phyloP scores from a whole-genome alignment of 2,888 invertebrate genomes.

The Augiades crinisus region DNA sequence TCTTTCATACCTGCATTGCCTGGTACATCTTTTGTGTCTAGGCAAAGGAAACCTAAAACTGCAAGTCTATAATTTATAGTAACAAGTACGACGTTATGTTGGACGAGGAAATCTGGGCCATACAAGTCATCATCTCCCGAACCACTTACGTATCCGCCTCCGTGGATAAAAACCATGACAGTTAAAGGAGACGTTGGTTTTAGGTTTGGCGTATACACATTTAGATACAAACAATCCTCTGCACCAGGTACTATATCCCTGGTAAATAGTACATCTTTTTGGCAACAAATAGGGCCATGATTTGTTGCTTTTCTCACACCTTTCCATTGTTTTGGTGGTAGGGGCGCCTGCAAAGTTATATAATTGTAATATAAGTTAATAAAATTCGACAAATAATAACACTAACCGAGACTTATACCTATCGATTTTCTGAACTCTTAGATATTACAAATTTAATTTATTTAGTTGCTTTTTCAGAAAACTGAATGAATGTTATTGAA shows the following conservation, averaged over 20 bases:
- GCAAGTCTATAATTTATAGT: conserved; percentile 58
- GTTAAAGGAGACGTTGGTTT: conserved; percentile 39
- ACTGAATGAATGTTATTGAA: no score
- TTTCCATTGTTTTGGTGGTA: conserved; percentile 45
- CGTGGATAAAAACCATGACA: no score
- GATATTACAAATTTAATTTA: no score
- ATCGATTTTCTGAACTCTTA: no score
- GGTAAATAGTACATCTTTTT: conserved; percentile 42
- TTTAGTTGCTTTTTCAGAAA: no score
- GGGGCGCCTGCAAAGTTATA: conserved; percentile 40
- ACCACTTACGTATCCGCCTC: conserved; percentile 42
- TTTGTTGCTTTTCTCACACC: conserved; percentile 49
- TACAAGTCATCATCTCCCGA: conserved; percentile 46
- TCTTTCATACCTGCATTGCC: conserved; percentile 59
- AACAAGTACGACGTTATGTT: conserved; percentile 47
- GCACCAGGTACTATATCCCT: conserved; percentile 36
- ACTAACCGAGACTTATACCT: no score
- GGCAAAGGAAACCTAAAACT: conserved; percentile 49
- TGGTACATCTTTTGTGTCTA: conserved; percentile 50
- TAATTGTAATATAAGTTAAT: no score
- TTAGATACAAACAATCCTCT: no score
- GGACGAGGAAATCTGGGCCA: conserved; percentile 51
- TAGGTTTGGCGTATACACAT: conserved; percentile 51
- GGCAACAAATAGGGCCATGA: conserved; percentile 47
- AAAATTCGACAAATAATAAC: no score